Evolutionary conservation across 2,113 vertebrate genomes (phyloP).

Genomic region (Paraplagusia blochii): DNA sequence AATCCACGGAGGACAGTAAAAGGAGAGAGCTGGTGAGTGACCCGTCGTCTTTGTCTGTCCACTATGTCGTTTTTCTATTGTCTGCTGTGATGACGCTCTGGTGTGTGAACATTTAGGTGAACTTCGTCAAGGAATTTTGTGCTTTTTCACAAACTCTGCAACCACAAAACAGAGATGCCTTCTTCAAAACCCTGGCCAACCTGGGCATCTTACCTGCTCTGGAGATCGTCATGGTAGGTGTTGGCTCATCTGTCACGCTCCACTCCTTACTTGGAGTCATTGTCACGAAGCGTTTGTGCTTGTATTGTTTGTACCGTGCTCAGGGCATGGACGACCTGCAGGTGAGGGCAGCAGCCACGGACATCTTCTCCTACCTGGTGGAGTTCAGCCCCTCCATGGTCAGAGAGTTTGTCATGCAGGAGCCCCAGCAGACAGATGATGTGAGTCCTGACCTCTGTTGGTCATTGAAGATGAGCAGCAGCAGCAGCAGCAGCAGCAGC

Average conservation of each 20-base stretch:
- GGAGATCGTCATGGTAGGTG: conserved; percentile 95
- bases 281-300: no score
- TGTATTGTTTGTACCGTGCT: no score
- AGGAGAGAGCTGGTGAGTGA: conserved; percentile 91
- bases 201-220: conserved; percentile 95
- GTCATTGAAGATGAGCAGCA: no score
- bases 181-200: conserved; percentile 97
- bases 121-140: conserved; percentile 99
- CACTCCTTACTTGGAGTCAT: no score
- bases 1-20: conserved; percentile 94
- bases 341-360: conserved; percentile 95
- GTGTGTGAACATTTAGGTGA: conserved; percentile 77
- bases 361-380: conserved; percentile 99
- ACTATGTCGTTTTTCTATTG: neutral
- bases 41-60: neutral
- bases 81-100: no score
- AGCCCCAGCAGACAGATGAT: conserved; percentile 95
- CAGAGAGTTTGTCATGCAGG: conserved; percentile 98
- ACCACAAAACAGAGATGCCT: conserved; percentile 96
- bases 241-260: neutral
- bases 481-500: no score
- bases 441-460: conserved; percentile 63
- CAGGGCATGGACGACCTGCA: conserved; percentile 98
- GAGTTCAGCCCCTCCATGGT: conserved; percentile 99
- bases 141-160: conserved; percentile 98